phyloP scores from a whole-genome alignment of 2,888 invertebrate species.

The Danaus chrysippus region DNA sequence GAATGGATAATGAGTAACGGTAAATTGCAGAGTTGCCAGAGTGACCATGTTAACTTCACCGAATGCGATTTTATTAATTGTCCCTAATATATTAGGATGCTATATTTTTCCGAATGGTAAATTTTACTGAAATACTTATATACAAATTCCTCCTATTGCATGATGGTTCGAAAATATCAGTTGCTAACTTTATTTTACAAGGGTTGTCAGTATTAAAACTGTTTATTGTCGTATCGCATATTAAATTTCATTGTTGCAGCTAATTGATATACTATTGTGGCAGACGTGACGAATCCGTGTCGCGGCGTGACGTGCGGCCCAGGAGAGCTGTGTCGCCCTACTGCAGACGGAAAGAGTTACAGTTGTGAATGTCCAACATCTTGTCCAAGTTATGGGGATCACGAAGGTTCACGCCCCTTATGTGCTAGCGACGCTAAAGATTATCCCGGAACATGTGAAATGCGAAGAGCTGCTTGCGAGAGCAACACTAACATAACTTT shows the following conservation, averaged over 20 bases:
- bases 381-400: constrained; percentile 91
- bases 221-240: constrained; percentile 27
- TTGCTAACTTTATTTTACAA: too few species aligned
- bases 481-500: constrained; percentile 86
- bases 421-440: constrained; percentile 92
- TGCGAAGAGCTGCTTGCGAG: constrained; percentile 88
- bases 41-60: constrained; percentile 54
- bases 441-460: constrained; percentile 91
- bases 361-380: constrained; percentile 88
- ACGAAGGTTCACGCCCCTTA: constrained; percentile 86
- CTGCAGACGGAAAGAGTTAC: constrained; percentile 84
- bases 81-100: constrained; percentile 60
- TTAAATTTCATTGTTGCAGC: constrained; percentile 37
- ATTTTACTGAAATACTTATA: constrained; percentile 32
- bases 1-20: constrained; percentile 5
- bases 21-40: background rate
- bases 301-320: constrained; percentile 87
- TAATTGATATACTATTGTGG: constrained; percentile 38
- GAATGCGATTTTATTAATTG: constrained; percentile 39
- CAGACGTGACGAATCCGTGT: constrained; percentile 85
- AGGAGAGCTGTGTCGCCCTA: constrained; percentile 85
- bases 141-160: background rate
- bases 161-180: too few species aligned
- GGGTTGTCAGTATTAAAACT: background rate
- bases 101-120: constrained; percentile 78